Evolutionary conservation across 2,797 vertebrate genomes (phyloP).

Genomic region (Sebastes kiyomatsui): DNA sequence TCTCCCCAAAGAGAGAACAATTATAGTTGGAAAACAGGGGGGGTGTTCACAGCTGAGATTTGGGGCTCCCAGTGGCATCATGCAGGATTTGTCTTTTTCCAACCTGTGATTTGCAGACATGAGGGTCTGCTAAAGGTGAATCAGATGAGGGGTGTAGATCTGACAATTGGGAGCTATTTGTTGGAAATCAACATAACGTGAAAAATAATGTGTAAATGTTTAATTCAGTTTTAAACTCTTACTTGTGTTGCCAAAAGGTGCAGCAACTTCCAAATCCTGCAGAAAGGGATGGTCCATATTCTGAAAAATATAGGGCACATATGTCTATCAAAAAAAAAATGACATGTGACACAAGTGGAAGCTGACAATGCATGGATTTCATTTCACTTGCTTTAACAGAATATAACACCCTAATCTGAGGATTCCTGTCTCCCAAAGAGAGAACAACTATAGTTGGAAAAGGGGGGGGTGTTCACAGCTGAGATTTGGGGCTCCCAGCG

Average conservation of each 20-base stretch:
- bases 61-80: slow-evolving; percentile 74
- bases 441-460: not conserved
- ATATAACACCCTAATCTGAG: not conserved
- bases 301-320: not conserved
- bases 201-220: not conserved
- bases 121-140: slow-evolving; percentile 21
- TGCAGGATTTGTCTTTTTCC: slow-evolving; percentile 70
- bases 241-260: not conserved
- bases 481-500: slow-evolving; percentile 64
- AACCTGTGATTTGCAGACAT: slow-evolving; percentile 50
- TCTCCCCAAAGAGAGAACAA: slow-evolving; percentile 7
- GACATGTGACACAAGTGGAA: not conserved
- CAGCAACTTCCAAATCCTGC: not conserved
- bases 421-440: not conserved
- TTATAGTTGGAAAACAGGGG: not conserved
- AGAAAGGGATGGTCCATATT: not conserved
- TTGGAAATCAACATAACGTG: not conserved
- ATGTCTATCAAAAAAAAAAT: not conserved
- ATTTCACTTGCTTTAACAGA: not conserved
- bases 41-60: slow-evolving; percentile 43
- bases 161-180: slow-evolving; percentile 2
- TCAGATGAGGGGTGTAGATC: not conserved
- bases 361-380: not conserved
- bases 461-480: slow-evolving; percentile 21
- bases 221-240: not conserved